Conservation (phyloP, 2,113 vertebrate genomes). For the Fulmarus glacialis region DNA sequence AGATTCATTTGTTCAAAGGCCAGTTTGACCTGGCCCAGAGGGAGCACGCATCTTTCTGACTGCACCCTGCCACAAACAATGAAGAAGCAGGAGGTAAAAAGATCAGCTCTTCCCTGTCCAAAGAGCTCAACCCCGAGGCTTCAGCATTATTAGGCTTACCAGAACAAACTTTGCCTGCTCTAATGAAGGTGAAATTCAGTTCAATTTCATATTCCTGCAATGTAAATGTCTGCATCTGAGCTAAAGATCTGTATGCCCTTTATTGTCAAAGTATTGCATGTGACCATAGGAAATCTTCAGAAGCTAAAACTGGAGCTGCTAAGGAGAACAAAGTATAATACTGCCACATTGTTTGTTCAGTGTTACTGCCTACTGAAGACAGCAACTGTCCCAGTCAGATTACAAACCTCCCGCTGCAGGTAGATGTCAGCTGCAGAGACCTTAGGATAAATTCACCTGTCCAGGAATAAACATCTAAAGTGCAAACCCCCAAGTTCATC, state of each 20-base stretch:
- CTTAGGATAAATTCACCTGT: neutral
- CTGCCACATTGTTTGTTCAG: neutral
- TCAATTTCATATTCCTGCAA: neutral
- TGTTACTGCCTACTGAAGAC: neutral
- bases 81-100: neutral
- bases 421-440: neutral
- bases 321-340: neutral
- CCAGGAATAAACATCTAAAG: neutral
- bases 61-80: neutral
- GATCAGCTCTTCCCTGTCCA: neutral
- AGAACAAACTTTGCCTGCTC: neutral
- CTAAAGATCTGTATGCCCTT: neutral
- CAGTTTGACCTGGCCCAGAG: neutral
- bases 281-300: neutral
- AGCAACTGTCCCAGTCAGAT: neutral
- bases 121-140: neutral
- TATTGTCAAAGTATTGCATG: rapidly evolving
- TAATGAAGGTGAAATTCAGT: neutral
- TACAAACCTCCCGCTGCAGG: neutral
- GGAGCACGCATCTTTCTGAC: neutral
- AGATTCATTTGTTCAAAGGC: neutral
- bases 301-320: neutral
- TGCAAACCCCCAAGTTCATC: neutral
- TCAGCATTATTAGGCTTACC: neutral
- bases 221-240: neutral